phyloP scores from a whole-genome alignment of 2,888 invertebrate genomes.

The Dioctria linearis region DNA sequence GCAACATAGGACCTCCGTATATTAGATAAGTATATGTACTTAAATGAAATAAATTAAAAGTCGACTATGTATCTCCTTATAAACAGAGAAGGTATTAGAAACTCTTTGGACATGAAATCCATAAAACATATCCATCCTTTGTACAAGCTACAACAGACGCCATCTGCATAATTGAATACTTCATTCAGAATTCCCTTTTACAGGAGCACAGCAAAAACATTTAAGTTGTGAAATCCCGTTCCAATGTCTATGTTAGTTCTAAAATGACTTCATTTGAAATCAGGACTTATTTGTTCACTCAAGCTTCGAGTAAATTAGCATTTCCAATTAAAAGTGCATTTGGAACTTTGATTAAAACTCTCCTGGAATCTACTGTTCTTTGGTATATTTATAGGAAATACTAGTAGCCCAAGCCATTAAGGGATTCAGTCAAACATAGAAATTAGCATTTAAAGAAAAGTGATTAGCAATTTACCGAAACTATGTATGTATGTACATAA shows the following conservation, averaged over 20 bases:
- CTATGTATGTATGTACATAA: too few relatives aligned
- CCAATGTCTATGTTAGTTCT: background rate
- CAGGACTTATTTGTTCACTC: background rate
- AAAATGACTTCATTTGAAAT: conserved; percentile 4
- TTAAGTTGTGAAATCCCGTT: background rate
- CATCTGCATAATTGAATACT: conserved; percentile 15
- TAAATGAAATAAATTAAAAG: conserved; percentile 1
- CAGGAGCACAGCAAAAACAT: background rate
- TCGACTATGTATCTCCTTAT: background rate
- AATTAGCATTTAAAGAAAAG: too few relatives aligned
- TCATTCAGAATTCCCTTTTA: conserved; percentile 4
- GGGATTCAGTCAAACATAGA: too few relatives aligned
- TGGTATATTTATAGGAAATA: too few relatives aligned
- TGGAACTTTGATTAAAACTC: background rate
- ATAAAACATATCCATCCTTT: background rate
- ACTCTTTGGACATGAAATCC: background rate
- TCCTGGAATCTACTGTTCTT: background rate
- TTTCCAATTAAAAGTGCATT: conserved; percentile 24
- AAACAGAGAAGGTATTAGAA: background rate
- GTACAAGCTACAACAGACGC: background rate
- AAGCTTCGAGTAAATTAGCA: background rate
- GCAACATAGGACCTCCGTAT: too few relatives aligned
- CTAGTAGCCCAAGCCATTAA: too few relatives aligned
- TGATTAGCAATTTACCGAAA: too few relatives aligned
- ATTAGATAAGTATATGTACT: too few relatives aligned